These are phyloP conservation scores for Cabera pusaria DNA, from an alignment of 2,888 invertebrate species.

Conservation along the genomic window DNA sequence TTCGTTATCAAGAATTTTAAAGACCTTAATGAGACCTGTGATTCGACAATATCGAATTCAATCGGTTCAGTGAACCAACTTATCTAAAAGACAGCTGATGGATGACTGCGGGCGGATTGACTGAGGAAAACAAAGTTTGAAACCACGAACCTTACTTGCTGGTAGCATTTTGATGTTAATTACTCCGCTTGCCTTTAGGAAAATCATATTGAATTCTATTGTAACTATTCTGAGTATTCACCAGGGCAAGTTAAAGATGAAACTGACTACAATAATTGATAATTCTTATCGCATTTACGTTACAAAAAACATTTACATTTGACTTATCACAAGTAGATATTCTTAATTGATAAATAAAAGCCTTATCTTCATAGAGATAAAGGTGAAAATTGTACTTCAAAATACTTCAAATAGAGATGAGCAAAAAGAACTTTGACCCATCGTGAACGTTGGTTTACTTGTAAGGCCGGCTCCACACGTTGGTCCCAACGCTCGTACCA, in stretches of 20 bases:
- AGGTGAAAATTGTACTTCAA: constrained; percentile 35
- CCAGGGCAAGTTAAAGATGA: constrained; percentile 37
- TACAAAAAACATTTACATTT: constrained; percentile 56
- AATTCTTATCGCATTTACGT: constrained; percentile 48
- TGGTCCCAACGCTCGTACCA: no score
- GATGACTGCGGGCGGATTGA: no score
- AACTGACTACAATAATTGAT: constrained; percentile 44
- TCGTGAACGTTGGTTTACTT: no score
- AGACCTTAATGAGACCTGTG: not conserved
- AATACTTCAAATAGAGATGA: no score
- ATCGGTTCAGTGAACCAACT: constrained; percentile 28
- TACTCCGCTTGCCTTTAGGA: constrained; percentile 61
- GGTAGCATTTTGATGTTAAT: constrained; percentile 71
- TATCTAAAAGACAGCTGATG: constrained; percentile 37
- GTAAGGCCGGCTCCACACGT: no score
- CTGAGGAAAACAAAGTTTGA: constrained; percentile 26
- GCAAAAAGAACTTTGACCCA: constrained; percentile 57
- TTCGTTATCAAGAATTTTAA: not conserved
- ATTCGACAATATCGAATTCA: constrained; percentile 1
- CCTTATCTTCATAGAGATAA: constrained; percentile 14
- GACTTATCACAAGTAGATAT: constrained; percentile 38
- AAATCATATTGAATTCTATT: constrained; percentile 59
- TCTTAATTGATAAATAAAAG: constrained; percentile 1
- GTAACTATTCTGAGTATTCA: constrained; percentile 40
- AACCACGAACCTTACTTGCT: constrained; percentile 64